Evolutionary conservation across 2,113 vertebrate species (phyloP).

Genomic region (Zeus faber): DNA sequence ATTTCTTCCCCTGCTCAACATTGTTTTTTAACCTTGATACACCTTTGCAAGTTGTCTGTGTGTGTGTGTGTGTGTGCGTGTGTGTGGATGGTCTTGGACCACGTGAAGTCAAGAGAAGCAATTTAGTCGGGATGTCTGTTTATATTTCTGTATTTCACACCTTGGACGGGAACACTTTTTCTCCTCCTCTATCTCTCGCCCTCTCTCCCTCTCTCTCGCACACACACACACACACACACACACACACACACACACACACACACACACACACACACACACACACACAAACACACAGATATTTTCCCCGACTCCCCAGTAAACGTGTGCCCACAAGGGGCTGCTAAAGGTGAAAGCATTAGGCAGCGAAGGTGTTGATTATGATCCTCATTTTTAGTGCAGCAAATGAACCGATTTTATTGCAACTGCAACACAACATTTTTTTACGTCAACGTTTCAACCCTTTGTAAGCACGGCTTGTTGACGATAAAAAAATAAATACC

Average conservation of each 20-base stretch:
- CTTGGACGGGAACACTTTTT: conserved; percentile 4
- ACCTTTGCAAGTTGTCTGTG: background rate
- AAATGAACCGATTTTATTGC: conserved; percentile 32
- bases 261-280: conserved; percentile 4
- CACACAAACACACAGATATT: background rate
- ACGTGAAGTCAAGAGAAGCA: conserved; percentile 17
- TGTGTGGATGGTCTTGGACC: background rate
- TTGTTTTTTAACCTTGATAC: too few relatives aligned
- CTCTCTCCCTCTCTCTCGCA: background rate
- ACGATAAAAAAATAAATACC: too few relatives aligned
- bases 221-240: conserved; percentile 2
- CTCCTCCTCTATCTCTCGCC: conserved; percentile 11
- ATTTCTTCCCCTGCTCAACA: background rate
- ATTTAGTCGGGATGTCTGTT: conserved; percentile 15
- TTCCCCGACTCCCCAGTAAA: conserved; percentile 1
- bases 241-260: conserved; percentile 1
- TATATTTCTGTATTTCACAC: background rate
- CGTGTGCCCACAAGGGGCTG: background rate
- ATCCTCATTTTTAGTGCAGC: conserved; percentile 40
- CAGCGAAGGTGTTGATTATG: conserved; percentile 18
- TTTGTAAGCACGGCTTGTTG: too few relatives aligned
- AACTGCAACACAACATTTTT: conserved; percentile 25
- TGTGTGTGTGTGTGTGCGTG: background rate
- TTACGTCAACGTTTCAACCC: too few relatives aligned
- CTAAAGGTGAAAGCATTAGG: conserved; percentile 15